Evolutionary conservation across 2,888 invertebrate species (phyloP), one percentile per base, ranked within the genome.

Genomic region (Cyclophora punctaria): DNA sequence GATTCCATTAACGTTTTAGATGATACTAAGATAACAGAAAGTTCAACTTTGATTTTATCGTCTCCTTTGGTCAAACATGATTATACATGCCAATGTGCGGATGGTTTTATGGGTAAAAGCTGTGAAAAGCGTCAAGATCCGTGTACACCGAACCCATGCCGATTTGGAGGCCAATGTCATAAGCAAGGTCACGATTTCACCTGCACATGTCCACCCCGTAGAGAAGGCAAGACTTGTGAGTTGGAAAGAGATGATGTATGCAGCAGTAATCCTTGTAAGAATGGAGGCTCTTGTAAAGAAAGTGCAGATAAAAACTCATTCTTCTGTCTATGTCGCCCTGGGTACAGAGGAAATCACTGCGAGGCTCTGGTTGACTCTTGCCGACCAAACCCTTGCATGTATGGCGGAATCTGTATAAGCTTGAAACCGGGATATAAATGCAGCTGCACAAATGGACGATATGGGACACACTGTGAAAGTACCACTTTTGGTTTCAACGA

Each of bases 71-170:
- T 98, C 0, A 89, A 90, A 5, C 94, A 96, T 71, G 94, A 94
- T 59, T 94, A 93, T 73, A 89, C 85, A 3, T 97, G 97, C 73
- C 92, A 93, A 58, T 97, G 97, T 71, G 91, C 92, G 0, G 94
- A 95, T 56, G 96, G 96, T 44, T 97, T 95, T 71, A 94, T 93
- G 7, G 97, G 97, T 0, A 89, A 90, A 1, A 91, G 92, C 53
- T 97, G 97, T 77, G 95, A 95, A 67, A 93, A 93, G 67, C 90
- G 95, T 4, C 96, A 96, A 83, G 96, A 97, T 83, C 98, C 98
- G 0, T 97, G 97, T 71, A 90, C 93, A 34, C 96, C 96, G 1
- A 96, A 94, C 74, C 98, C 97, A 3, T 98, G 98, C 73, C 91
- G 93, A 59, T 91, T 92, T 64, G 95, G 95, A 53, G 96, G 95